A percentile compares a stretch with the other conserved stretches of the same genome.
Conservation (phyloP, 2,797 vertebrate species). For the Poliocrania exsul region DNA sequence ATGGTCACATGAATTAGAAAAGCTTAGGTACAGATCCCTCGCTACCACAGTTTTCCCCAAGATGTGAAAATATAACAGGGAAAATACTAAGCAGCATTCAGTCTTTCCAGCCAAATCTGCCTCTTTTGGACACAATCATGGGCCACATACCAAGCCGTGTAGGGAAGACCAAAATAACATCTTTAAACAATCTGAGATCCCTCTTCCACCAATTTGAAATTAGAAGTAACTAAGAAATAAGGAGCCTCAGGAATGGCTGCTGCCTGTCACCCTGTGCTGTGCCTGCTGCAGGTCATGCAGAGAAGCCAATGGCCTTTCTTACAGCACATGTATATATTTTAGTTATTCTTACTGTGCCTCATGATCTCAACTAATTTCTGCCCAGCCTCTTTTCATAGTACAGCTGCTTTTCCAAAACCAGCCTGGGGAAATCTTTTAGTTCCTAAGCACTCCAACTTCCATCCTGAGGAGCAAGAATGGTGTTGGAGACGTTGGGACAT, state of each 20-base stretch:
- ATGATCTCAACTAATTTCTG: not conserved
- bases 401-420: not conserved
- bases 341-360: not conserved
- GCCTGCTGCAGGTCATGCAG: not conserved
- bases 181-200: constrained; percentile 24
- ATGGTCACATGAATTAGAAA: constrained; percentile 46
- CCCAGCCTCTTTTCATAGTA: not conserved
- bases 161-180: constrained; percentile 33
- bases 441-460: not conserved
- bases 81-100: constrained; percentile 34
- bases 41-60: constrained; percentile 4
- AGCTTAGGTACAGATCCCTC: constrained; percentile 38
- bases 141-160: not conserved
- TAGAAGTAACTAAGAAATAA: not conserved
- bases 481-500: not conserved
- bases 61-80: constrained; percentile 40
- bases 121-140: not conserved
- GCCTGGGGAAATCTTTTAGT: not conserved
- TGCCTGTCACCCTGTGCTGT: not conserved
- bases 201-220: constrained; percentile 6
- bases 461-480: not conserved
- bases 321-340: not conserved
- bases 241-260: not conserved
- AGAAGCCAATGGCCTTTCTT: not conserved
- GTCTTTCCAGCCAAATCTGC: constrained; percentile 47